Evolutionary conservation across 1,140 invertebrate species (phyloP), one percentile per base, ranked within the genome.

Genomic region (Pectinophora gossypiella): DNA sequence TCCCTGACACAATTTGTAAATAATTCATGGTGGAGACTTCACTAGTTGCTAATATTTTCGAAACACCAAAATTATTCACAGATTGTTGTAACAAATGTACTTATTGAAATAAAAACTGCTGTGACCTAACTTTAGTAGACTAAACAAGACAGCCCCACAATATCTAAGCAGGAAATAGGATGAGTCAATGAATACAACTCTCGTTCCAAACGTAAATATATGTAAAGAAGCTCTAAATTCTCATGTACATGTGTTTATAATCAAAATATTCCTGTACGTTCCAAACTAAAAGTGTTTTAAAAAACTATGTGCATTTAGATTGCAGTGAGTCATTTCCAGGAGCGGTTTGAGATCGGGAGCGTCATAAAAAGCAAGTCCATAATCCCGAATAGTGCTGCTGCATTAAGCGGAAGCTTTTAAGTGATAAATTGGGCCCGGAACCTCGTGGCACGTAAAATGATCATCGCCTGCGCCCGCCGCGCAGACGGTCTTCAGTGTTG

Each of bases 351-450:
- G 42, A 40, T 51, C 44, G 60, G 61, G 52, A 61, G 54, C 56
- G 55, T 68, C 66, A 56, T 75, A 75, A 76, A 76, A 68, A 64
- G 50, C 57, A 40, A 57, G 48, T 62, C 44, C 59, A 61, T 63
- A 68, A 63, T 68, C 56, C 62, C 49, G 59, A 54, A 20, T 13
- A 56, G 56, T 61, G 62, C 44, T 49, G 64, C 56, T 53, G 56
- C 64, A 55, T 57, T 60, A 65, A 72, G 63, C 80, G 82, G 82
- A 85, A 85, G 82, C 74, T 80, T 81, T 75, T 77, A 85, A 85
- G 73, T 84, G 82, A 82, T 85, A 84, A 84, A 85, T 85, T 79
- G 76, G 69, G 72, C 64, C 71, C 79, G 80, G 82, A 85, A 85
- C 78, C 56, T 71, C 63, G 70, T 73, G 70, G 67, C 70, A 68